phyloP scores from a whole-genome alignment of 2,113 vertebrate species.

The Crotophaga sulcirostris region DNA sequence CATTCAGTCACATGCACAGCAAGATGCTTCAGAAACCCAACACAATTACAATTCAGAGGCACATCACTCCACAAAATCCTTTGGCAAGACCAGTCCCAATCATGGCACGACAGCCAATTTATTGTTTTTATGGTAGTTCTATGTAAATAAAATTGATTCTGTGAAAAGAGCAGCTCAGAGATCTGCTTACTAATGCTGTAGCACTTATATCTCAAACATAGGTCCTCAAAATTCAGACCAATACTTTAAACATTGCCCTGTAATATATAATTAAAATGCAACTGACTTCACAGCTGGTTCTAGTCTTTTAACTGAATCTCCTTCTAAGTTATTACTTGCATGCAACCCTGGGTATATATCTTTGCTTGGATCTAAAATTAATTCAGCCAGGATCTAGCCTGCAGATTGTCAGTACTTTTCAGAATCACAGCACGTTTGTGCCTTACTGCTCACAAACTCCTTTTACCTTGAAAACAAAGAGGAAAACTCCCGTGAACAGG shows the following conservation, averaged over 20 bases:
- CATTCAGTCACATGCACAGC: not conserved
- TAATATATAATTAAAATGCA: not conserved
- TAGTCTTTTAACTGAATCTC: not conserved
- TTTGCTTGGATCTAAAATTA: not conserved
- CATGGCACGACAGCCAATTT: rapidly evolving
- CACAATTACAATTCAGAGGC: not conserved
- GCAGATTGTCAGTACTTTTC: not conserved
- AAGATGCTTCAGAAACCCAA: not conserved
- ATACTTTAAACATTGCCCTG: not conserved
- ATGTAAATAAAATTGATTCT: not conserved
- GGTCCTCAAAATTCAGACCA: not conserved
- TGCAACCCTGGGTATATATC: not conserved
- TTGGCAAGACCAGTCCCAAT: not conserved
- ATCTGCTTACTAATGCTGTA: not conserved
- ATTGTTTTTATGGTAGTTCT: not conserved
- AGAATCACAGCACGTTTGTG: not conserved
- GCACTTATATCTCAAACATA: not conserved
- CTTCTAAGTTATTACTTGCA: not conserved
- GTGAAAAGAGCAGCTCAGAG: not conserved
- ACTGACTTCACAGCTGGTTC: not conserved
- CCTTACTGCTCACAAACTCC: not conserved
- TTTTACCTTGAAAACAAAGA: not conserved
- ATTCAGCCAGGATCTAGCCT: not conserved
- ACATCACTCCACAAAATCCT: not conserved
- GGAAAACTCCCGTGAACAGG: not conserved